Base-by-base conservation (phyloP, 2,797 vertebrate genomes). In the Microtus agrestis region DNA sequence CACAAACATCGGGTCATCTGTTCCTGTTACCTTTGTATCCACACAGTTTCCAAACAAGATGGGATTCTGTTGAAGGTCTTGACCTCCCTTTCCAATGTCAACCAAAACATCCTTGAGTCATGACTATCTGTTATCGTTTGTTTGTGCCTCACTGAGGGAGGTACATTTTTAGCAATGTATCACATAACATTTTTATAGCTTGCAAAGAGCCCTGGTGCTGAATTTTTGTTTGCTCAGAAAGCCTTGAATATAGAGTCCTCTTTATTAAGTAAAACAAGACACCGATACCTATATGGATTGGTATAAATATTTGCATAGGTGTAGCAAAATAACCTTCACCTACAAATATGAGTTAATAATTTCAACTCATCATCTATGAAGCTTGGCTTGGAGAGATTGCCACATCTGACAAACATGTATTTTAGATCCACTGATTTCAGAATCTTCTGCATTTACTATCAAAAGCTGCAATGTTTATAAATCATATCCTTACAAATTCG, bases 141-240 rank as follows among this genome's bases (percentile, higher is more conserved):
- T 84, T 54, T 27, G 21, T 21, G 2, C 31, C 19, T 71, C 82
- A 19, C 5, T 19, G 7, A 14, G 14, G 56, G 11, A 73, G 21
- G 40, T 85, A 12, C 91, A 54, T 90, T 88, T 90, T 92, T 34
- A 63, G 63, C 74, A 67, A 2, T 31, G 2, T 59, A 6, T 89
- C 78, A 71, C 19, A 65, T 19, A 89, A 43, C 79, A 37, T 93
- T 54, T 78, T 40, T 43, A 37, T 65, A 86, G 51, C 27, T 40
- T 74, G 29, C 13, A 78, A 73, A 91, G 31, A 90, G 7, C n/a
- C 2, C 40, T 48, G 71, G 1, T 27, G 5, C 48, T 88, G 12
- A 46, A 84, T 37, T 95, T 81, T 19, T 69, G 23, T 90, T 94
- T 86, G 37, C 9, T 94, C 25, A 67, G 17, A 63, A 87, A 96